Base-by-base conservation (phyloP, 2,888 invertebrate species). In the Idaea straminata region DNA sequence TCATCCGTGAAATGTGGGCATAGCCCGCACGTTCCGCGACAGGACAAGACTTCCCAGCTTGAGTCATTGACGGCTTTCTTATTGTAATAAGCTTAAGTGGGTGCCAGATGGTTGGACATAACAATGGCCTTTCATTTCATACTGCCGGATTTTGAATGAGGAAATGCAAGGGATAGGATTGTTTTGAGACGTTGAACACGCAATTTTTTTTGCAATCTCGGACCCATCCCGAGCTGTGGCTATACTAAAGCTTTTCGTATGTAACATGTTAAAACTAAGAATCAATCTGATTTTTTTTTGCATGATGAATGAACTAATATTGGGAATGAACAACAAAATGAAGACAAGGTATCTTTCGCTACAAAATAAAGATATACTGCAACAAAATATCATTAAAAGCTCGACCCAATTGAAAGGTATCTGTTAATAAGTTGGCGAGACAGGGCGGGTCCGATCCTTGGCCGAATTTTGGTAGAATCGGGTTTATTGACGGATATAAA, bases 391-490 rank as follows among this genome's bases (percentile, higher is more conserved):
- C 34, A 15, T 69, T 71, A 61, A 64, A 70, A 66, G 71, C 61
- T 61, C 76, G 84, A 83, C 85, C 85, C 77, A 83, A 76, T 78
- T 86, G 74, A 78, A 78, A 80, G 77, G 72, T 68, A 76, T 77
- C 77, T 77, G 69, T 71, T 79, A 78, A 81, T 79, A 77, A 76
- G 73, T 66, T 68, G 77, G 67, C 79, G 76, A 83, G 86, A 84
- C 87, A 59, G 81, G 85, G 83, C 79, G 85, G 82, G 76, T 81
- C 68, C 74, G 61, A 71, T 66, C 84, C 84, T 85, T 87, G 86
- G 81, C 84, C 83, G 75, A 70, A 75, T 79, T 47, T 47, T 47
- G 47, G 10, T 81, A 68, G 66, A 58, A 68, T 67, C 66, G 66
- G 64, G 36, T 75, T 73, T 71, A 74, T 69, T 69, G 69, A 66